These are phyloP conservation scores for Triplophysa rosa DNA, from an alignment of 2,113 vertebrate species.

Conservation along the genomic window DNA sequence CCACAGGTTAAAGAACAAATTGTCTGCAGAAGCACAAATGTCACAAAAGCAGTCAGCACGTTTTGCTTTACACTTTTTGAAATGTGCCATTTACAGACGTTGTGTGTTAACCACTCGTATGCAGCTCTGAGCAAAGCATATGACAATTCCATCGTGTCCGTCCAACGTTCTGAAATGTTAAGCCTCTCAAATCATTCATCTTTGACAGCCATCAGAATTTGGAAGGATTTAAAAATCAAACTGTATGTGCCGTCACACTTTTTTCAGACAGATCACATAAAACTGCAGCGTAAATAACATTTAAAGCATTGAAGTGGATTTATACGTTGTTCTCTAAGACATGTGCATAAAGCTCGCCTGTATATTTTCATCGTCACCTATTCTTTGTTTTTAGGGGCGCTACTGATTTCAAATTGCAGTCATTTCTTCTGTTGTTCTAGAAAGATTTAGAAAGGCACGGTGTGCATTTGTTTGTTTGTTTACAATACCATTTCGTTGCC, in stretches of 20 bases:
- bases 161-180: background rate
- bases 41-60: slow-evolving; percentile 1
- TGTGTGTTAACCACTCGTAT: slow-evolving; percentile 23
- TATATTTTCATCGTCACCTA: slow-evolving; percentile 52
- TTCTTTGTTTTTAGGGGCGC: slow-evolving; percentile 34
- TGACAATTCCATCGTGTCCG: slow-evolving; percentile 35
- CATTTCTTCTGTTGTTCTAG: slow-evolving; percentile 23
- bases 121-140: slow-evolving; percentile 32
- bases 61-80: slow-evolving; percentile 5
- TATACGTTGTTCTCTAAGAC: slow-evolving; percentile 1
- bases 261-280: background rate
- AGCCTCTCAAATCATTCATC: background rate
- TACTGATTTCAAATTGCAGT: slow-evolving; percentile 16
- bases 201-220: slow-evolving; percentile 3
- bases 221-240: slow-evolving; percentile 7
- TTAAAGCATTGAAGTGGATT: slow-evolving; percentile 17
- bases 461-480: slow-evolving; percentile 28
- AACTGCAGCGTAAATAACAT: slow-evolving; percentile 6
- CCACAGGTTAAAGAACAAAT: slow-evolving; percentile 25
- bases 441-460: slow-evolving; percentile 38
- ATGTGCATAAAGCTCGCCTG: slow-evolving; percentile 38
- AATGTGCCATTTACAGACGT: slow-evolving; percentile 2
- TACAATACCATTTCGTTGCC: slow-evolving; percentile 8
- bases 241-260: background rate
- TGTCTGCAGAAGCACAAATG: slow-evolving; percentile 11